These are phyloP conservation scores for Timandra comae DNA, from an alignment of 2,888 invertebrate species.

Conservation along the genomic window DNA sequence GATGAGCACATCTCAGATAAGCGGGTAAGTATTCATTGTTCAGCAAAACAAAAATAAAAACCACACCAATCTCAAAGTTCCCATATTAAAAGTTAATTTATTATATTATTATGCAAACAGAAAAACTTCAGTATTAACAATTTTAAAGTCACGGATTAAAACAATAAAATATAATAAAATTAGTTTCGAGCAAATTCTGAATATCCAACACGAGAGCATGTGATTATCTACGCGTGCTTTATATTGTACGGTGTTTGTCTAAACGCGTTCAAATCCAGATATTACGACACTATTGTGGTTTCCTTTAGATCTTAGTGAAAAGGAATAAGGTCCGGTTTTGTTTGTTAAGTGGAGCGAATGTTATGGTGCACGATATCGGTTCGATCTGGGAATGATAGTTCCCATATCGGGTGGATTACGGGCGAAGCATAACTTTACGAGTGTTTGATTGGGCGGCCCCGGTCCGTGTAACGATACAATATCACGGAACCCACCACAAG, in stretches of 20 bases:
- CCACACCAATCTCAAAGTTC: not conserved
- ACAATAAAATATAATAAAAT: not conserved
- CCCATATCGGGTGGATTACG: slow-evolving; percentile 69
- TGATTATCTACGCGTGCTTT: slow-evolving; percentile 58
- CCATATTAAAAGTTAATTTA: not conserved
- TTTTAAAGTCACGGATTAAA: not conserved
- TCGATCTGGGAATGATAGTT: slow-evolving; percentile 55
- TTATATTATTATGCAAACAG: not conserved
- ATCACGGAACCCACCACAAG: slow-evolving; percentile 51
- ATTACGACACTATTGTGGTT: not conserved
- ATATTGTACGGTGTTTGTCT: slow-evolving; percentile 56
- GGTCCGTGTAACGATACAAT: slow-evolving; percentile 62
- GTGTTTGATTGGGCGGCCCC: slow-evolving; percentile 63
- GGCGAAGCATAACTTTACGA: slow-evolving; percentile 66
- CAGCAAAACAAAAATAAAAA: not conserved
- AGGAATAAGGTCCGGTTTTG: slow-evolving; percentile 23
- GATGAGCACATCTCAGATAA: too few relatives aligned
- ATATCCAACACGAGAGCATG: slow-evolving; percentile 38
- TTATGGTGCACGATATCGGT: slow-evolving; percentile 38
- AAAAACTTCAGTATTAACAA: not conserved
- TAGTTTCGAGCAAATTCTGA: slow-evolving; percentile 11
- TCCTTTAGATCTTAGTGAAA: slow-evolving; percentile 6
- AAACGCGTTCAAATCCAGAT: slow-evolving; percentile 24
- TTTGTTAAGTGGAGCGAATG: slow-evolving; percentile 4
- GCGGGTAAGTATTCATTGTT: too few relatives aligned